Conservation (phyloP, 2,113 vertebrate species). For the Rhinolophus sinicus region DNA sequence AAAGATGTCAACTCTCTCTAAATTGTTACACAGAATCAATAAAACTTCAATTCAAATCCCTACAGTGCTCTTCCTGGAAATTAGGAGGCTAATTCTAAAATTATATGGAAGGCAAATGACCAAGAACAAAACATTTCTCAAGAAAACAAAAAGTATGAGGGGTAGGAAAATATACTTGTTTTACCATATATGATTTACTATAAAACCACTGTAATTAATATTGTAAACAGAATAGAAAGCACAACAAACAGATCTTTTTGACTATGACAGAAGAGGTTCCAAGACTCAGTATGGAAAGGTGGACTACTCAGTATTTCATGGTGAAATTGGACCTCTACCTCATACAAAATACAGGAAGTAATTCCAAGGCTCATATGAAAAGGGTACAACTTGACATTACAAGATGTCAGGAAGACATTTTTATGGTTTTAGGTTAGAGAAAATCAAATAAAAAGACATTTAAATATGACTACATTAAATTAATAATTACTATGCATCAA, state of each 20-base stretch:
- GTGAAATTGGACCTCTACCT: neutral
- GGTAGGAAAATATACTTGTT: neutral
- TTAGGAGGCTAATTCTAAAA: neutral
- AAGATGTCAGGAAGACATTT: neutral
- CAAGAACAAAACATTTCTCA: neutral
- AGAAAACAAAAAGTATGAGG: neutral
- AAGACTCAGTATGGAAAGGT: neutral
- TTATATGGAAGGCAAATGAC: neutral
- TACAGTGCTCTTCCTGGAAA: neutral
- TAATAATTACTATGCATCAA: neutral
- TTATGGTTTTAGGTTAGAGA: neutral
- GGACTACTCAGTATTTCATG: neutral
- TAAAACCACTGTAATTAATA: neutral
- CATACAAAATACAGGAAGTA: neutral
- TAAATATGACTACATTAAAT: neutral
- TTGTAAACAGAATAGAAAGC: neutral
- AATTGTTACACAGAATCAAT: neutral
- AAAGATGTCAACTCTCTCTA: neutral
- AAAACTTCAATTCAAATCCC: neutral
- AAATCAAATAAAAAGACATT: neutral
- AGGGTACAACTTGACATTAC: neutral
- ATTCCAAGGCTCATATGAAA: neutral
- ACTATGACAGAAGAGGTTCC: neutral
- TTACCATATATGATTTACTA: neutral
- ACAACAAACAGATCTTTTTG: neutral